Evolutionary conservation across 2,888 invertebrate species (phyloP).

Genomic region (Rhagium mordax): DNA sequence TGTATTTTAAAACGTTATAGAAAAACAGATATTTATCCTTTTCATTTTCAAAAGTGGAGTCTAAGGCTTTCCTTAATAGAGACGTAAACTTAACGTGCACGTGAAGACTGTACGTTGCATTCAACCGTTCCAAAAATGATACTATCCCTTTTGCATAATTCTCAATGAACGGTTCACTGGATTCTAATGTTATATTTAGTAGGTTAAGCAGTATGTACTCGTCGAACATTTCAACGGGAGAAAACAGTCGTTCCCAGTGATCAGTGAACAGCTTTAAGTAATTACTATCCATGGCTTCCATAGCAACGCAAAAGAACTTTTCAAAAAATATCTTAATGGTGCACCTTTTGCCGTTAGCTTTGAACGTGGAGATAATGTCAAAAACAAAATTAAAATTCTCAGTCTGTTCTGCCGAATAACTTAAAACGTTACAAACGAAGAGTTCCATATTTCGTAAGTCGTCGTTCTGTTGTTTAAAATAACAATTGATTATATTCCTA

Average conservation of each 20-base stretch:
- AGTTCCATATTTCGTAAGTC: constrained; percentile 6
- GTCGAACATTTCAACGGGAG: neutral
- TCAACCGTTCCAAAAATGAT: neutral
- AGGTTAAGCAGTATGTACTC: neutral
- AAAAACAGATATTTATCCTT: constrained; percentile 22
- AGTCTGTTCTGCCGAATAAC: constrained; percentile 23
- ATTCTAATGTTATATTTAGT: neutral
- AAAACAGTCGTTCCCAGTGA: neutral
- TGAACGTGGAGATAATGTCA: neutral
- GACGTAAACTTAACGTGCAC: constrained; percentile 28
- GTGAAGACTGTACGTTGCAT: constrained; percentile 20
- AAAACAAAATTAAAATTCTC: constrained; percentile 23
- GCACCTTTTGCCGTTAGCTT: neutral
- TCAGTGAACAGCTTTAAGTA: neutral
- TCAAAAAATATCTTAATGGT: constrained; percentile 8
- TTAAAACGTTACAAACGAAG: constrained; percentile 24
- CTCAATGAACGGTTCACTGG: neutral
- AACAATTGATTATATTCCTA: constrained; percentile 15
- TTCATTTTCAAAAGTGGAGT: neutral
- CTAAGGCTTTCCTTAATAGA: neutral
- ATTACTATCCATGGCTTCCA: neutral
- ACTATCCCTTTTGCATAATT: neutral
- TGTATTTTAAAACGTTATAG: constrained; percentile 32
- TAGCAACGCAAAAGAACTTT: neutral
- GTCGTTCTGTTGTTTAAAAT: constrained; percentile 5